phyloP scores from a whole-genome alignment of 2,113 vertebrate genomes.

The Pelobates fuscus region DNA sequence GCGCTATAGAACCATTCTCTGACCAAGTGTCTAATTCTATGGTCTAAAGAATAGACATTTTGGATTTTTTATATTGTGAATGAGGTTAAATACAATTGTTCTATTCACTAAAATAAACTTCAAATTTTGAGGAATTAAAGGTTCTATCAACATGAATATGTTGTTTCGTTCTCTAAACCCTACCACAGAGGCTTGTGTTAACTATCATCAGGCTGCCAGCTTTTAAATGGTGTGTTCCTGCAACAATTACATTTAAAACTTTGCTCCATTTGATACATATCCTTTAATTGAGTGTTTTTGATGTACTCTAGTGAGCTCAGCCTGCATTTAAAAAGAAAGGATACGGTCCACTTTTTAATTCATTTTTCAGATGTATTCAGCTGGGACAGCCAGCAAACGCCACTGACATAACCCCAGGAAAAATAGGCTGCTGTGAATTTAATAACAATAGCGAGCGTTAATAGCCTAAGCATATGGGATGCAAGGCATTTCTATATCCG shows the following conservation, averaged over 20 bases:
- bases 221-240: neutral
- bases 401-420: conserved; percentile 47
- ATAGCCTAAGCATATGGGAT: conserved; percentile 47
- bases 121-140: too few species aligned
- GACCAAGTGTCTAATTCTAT: too few species aligned
- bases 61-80: too few species aligned
- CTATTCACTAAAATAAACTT: too few species aligned
- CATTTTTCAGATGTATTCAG: conserved; percentile 47
- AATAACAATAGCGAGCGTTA: conserved; percentile 45
- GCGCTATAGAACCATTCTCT: too few species aligned
- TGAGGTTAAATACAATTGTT: too few species aligned
- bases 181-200: neutral
- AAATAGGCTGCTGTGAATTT: conserved; percentile 46
- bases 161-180: too few species aligned
- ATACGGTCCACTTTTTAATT: conserved; percentile 42
- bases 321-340: conserved; percentile 19
- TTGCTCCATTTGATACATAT: conserved; percentile 5
- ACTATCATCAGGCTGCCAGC: neutral
- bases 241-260: neutral
- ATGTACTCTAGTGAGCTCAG: conserved; percentile 15
- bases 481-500: conserved; percentile 17
- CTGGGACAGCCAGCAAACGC: conserved; percentile 44
- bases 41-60: too few species aligned
- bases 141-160: too few species aligned
- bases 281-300: conserved; percentile 24